Percentiles rank a stretch among this genome's conserved stretches.
These are phyloP conservation scores for Riptortus pedestris DNA, from an alignment of 1,140 invertebrate species.

Conservation along the genomic window DNA sequence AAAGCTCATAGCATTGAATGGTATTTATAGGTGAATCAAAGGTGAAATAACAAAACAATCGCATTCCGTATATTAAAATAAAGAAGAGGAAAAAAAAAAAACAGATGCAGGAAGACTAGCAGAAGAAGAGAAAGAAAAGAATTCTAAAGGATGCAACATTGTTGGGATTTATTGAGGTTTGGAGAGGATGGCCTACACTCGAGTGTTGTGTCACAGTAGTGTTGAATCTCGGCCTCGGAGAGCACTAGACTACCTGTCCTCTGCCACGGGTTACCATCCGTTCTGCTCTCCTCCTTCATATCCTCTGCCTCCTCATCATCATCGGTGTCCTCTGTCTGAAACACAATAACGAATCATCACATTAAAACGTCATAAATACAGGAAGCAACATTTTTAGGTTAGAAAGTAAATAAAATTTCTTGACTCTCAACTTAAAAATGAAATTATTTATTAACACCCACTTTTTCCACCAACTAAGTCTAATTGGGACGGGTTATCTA, in stretches of 20 bases:
- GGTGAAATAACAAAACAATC: too few relatives aligned
- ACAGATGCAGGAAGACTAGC: background rate
- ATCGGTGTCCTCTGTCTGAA: constrained; percentile 34
- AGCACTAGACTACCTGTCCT: constrained; percentile 32
- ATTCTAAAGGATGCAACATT: constrained; percentile 3
- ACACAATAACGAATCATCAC: too few relatives aligned
- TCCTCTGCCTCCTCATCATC: constrained; percentile 39
- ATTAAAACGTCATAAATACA: too few relatives aligned
- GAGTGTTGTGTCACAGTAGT: constrained; percentile 61
- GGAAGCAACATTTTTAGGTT: too few relatives aligned
- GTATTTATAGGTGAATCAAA: too few relatives aligned
- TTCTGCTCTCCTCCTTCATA: constrained; percentile 36
- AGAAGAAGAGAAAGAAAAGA: background rate
- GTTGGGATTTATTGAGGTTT: background rate
- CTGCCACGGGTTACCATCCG: constrained; percentile 35
- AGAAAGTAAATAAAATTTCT: too few relatives aligned
- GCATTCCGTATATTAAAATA: too few relatives aligned
- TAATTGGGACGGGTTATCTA: too few relatives aligned
- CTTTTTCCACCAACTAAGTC: too few relatives aligned
- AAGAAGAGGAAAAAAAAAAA: background rate
- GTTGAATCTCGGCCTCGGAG: constrained; percentile 57
- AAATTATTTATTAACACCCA: too few relatives aligned
- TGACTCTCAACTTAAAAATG: too few relatives aligned
- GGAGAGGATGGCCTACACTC: constrained; percentile 49
- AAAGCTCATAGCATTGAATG: too few relatives aligned